phyloP scores from a whole-genome alignment of 2,888 invertebrate species.

The Epicampocera succincta region DNA sequence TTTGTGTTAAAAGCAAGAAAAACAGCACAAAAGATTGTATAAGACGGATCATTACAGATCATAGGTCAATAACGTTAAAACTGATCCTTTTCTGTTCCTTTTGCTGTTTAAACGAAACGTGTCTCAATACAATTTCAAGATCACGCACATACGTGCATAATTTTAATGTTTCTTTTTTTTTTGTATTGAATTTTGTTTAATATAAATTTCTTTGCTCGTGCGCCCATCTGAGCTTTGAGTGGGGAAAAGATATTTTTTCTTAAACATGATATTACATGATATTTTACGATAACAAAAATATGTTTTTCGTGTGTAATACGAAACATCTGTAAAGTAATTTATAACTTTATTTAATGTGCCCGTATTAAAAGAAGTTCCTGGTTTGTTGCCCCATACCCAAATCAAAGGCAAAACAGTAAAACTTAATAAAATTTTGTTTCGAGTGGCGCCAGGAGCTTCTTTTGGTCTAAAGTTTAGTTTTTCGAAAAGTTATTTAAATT shows the following conservation, averaged over 20 bases:
- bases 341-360: too few species aligned
- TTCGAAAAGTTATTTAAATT: too few species aligned
- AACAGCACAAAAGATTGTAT: conserved; percentile 37
- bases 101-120: conserved; percentile 53
- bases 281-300: too few species aligned
- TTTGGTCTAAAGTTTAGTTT: too few species aligned
- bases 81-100: conserved; percentile 20
- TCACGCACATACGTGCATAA: conserved; percentile 62
- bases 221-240: background rate
- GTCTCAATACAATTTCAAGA: conserved; percentile 62
- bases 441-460: too few species aligned
- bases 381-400: too few species aligned
- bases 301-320: too few species aligned
- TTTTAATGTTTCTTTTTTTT: conserved; percentile 24
- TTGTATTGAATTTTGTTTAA: background rate
- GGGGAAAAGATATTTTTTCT: background rate
- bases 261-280: too few species aligned
- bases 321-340: too few species aligned
- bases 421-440: too few species aligned
- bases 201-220: conserved; percentile 6
- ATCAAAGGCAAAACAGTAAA: too few species aligned
- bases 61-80: conserved; percentile 62
- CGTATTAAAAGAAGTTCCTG: too few species aligned
- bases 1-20: conserved; percentile 30
- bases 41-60: conserved; percentile 61